These are phyloP conservation scores for Aulostomus chinensis DNA, from an alignment of 2,797 vertebrate genomes.

Conservation along the genomic window DNA sequence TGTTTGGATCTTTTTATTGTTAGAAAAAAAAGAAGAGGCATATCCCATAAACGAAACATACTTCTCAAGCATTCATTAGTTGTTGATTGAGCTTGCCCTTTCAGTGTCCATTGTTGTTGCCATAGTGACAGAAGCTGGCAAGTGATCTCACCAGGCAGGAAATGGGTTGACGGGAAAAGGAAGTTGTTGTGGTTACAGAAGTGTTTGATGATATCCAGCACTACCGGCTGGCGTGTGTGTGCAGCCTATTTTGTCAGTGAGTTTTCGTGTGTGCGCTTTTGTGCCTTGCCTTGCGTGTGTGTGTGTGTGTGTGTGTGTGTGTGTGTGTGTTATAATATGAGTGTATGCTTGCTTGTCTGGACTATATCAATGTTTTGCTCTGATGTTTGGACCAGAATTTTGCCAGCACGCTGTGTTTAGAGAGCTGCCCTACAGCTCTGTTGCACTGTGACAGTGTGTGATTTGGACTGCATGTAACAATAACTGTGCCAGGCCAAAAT, in stretches of 20 bases:
- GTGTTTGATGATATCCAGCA: conserved; percentile 76
- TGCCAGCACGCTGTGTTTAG: conserved; percentile 41
- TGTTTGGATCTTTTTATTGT: too few species aligned
- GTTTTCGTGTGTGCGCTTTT: conserved; percentile 3
- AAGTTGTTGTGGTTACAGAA: conserved; percentile 83
- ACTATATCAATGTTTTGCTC: conserved; percentile 49
- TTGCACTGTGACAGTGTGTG: conserved; percentile 12
- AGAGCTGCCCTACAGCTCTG: conserved; percentile 22
- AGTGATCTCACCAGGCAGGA: conserved; percentile 66
- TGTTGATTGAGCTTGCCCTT: conserved; percentile 11
- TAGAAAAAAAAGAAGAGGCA: too few species aligned
- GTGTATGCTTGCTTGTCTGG: conserved; percentile 41
- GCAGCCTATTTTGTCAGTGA: conserved; percentile 13
- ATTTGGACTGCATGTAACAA: conserved; percentile 43
- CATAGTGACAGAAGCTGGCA: conserved; percentile 25
- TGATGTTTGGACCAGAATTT: conserved; percentile 13
- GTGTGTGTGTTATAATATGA: conserved; percentile 2
- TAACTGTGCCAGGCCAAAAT: conserved; percentile 38
- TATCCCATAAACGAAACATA: neutral
- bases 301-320: conserved; percentile 6
- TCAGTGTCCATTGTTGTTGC: conserved; percentile 32
- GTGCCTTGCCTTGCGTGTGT: conserved; percentile 13
- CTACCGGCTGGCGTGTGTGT: conserved; percentile 18
- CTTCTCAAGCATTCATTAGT: conserved; percentile 5
- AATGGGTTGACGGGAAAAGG: conserved; percentile 75